A percentile compares a stretch with the other conserved stretches of the same genome.
Evolutionary conservation across 37 sponge, comb jelly and placozoan genomes (phyloP).

Genomic region (Petrosia ficiformis): DNA sequence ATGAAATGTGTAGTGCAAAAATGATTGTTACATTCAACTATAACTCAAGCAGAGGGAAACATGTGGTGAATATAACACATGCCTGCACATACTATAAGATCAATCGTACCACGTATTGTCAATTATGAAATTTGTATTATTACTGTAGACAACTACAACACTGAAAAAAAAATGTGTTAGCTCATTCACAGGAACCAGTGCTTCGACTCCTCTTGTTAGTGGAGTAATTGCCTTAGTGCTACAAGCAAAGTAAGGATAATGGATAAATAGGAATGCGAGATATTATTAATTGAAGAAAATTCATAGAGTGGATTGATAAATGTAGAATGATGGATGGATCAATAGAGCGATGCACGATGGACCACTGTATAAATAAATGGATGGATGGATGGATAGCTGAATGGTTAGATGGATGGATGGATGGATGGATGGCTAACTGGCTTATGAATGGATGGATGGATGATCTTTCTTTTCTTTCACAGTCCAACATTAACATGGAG

Average conservation of each 20-base stretch:
- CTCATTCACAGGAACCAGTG: slow-evolving; percentile 66
- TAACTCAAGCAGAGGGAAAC: background rate
- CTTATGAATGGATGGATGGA: background rate
- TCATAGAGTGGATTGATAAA: too few relatives aligned
- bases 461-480: background rate
- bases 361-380: too few relatives aligned
- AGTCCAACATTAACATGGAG: slow-evolving; percentile 92
- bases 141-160: slow-evolving; percentile 35
- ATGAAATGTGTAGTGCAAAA: slow-evolving; percentile 82
- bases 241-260: slow-evolving; percentile 73
- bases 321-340: too few relatives aligned
- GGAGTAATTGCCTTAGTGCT: slow-evolving; percentile 74
- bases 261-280: too few relatives aligned
- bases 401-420: too few relatives aligned
- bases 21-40: slow-evolving; percentile 75
- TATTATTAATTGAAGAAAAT: too few relatives aligned
- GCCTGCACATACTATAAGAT: background rate
- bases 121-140: background rate
- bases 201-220: slow-evolving; percentile 53
- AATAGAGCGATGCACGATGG: too few relatives aligned
- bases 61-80: background rate
- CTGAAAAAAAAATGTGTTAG: slow-evolving; percentile 24
- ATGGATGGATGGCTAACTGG: too few relatives aligned
- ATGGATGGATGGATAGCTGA: too few relatives aligned
- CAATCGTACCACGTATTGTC: background rate